Evolutionary conservation across 2,113 vertebrate genomes (phyloP).

Genomic region (Xenopus borealis): DNA sequence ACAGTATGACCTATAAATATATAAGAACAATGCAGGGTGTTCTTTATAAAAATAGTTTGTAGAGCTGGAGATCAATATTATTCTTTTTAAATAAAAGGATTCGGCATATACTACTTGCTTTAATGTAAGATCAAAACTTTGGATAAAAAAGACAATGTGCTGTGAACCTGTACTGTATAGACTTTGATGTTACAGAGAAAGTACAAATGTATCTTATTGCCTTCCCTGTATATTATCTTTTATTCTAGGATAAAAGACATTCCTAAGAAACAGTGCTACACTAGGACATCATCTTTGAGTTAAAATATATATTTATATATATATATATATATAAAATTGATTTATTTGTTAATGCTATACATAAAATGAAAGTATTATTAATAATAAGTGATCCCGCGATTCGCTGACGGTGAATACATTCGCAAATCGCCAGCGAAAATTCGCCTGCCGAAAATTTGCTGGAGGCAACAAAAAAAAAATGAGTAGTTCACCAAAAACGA

Average conservation of each 20-base stretch:
- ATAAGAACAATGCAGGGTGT: not conserved
- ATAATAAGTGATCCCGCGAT: too few species aligned
- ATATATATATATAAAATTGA: too few species aligned
- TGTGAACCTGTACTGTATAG: not conserved
- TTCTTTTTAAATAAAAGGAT: conserved; percentile 1
- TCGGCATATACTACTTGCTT: not conserved
- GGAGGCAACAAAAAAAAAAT: too few species aligned
- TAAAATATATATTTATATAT: not conserved
- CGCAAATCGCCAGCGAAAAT: too few species aligned
- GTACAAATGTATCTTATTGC: not conserved
- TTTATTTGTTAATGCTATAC: too few species aligned
- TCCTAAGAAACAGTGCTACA: not conserved
- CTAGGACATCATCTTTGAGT: not conserved
- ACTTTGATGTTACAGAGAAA: not conserved
- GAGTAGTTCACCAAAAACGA: too few species aligned
- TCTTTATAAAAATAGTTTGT: not conserved
- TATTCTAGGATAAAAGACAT: not conserved
- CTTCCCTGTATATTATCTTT: not conserved
- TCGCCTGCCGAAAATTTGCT: too few species aligned
- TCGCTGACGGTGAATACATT: too few species aligned
- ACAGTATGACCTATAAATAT: not conserved
- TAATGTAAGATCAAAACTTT: not conserved
- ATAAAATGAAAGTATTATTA: too few species aligned
- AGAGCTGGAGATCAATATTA: not conserved
- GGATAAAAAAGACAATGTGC: not conserved